phyloP scores from a whole-genome alignment of 1,140 invertebrate species.

The Hyles vespertilio region DNA sequence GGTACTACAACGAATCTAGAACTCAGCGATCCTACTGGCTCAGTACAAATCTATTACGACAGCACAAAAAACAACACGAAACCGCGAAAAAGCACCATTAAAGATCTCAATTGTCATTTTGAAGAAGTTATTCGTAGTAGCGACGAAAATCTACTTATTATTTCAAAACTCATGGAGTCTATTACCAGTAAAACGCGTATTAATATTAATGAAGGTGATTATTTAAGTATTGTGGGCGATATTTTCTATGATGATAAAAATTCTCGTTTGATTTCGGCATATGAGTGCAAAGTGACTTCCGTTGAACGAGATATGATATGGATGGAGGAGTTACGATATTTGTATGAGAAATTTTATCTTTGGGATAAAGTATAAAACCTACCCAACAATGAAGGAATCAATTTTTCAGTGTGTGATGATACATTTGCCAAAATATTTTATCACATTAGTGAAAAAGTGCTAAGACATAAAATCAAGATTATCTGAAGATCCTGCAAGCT shows the following conservation, averaged over 20 bases:
- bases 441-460: background rate
- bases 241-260: slow-evolving; percentile 54
- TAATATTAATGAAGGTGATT: slow-evolving; percentile 41
- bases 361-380: slow-evolving; percentile 21
- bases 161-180: slow-evolving; percentile 42
- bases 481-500: background rate
- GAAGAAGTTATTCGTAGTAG: slow-evolving; percentile 28
- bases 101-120: slow-evolving; percentile 37
- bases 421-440: background rate
- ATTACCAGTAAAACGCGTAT: slow-evolving; percentile 39
- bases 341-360: slow-evolving; percentile 63
- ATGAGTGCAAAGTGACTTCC: slow-evolving; percentile 39
- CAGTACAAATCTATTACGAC: slow-evolving; percentile 54
- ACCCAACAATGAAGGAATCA: too few relatives aligned
- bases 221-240: slow-evolving; percentile 54
- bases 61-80: slow-evolving; percentile 39
- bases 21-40: slow-evolving; percentile 56
- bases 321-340: slow-evolving; percentile 58
- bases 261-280: slow-evolving; percentile 53
- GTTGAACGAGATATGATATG: slow-evolving; percentile 53
- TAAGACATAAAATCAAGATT: background rate
- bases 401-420: too few relatives aligned
- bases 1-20: slow-evolving; percentile 41
- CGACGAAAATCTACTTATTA: slow-evolving; percentile 38
- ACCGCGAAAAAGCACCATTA: slow-evolving; percentile 27